These are phyloP conservation scores for Palloptera scutellata DNA, from an alignment of 2,888 invertebrate species.

Conservation along the genomic window DNA sequence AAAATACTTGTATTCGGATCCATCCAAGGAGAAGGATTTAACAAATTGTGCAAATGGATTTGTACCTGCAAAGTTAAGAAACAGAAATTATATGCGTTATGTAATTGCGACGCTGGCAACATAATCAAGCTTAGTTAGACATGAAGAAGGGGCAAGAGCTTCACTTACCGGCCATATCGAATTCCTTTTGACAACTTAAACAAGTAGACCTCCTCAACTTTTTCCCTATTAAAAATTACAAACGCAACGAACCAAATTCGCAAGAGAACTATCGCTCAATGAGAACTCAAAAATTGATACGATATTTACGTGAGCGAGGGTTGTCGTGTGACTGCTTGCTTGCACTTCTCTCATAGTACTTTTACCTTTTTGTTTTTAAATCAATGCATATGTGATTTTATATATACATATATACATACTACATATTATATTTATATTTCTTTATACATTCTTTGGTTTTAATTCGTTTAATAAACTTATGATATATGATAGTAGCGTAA, in stretches of 20 bases:
- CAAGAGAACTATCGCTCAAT: background rate
- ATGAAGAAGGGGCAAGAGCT: slow-evolving; percentile 8
- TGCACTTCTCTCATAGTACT: no score
- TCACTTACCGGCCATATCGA: slow-evolving; percentile 50
- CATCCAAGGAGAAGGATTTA: slow-evolving; percentile 56
- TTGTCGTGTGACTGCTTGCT: no score
- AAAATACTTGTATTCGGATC: slow-evolving; percentile 74
- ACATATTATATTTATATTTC: no score
- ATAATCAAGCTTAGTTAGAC: background rate
- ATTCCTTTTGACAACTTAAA: background rate
- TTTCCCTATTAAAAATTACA: background rate
- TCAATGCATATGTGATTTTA: no score
- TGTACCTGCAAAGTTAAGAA: slow-evolving; percentile 42
- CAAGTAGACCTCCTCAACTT: background rate
- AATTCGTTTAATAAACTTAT: no score
- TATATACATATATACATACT: no score
- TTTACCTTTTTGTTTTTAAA: no score
- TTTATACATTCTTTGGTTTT: no score
- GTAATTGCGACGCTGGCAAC: slow-evolving; percentile 28
- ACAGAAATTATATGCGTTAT: slow-evolving; percentile 34
- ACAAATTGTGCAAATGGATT: slow-evolving; percentile 60
- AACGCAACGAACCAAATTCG: background rate
- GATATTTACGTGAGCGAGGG: no score
- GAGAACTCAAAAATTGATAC: no score
- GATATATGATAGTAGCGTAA: no score